A percentile compares a stretch with the other conserved stretches of the same genome.
These are phyloP conservation scores for Dendroctonus ponderosae DNA, from an alignment of 1,140 invertebrate genomes.

Conservation along the genomic window DNA sequence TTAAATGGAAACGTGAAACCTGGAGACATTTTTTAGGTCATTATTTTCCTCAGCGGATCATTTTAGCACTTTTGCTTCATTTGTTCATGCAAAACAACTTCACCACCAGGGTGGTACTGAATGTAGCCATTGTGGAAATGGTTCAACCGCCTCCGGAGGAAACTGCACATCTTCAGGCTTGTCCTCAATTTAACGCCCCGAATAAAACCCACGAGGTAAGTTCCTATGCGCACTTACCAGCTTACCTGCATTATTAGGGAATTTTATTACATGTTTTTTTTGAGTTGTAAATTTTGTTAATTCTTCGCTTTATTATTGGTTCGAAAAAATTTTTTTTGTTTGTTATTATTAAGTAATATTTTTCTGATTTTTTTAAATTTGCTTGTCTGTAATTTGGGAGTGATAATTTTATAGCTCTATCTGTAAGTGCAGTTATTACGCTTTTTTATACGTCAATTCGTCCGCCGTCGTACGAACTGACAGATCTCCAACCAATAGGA, in stretches of 20 bases:
- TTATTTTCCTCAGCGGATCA: conserved; percentile 26
- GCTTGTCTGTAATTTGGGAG: too few species aligned
- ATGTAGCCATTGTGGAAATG: conserved; percentile 37
- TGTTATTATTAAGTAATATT: too few species aligned
- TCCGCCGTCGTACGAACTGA: too few species aligned
- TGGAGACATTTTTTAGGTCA: neutral
- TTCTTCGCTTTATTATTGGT: too few species aligned
- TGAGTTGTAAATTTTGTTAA: too few species aligned
- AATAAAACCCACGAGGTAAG: conserved; percentile 7
- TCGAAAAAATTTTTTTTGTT: too few species aligned
- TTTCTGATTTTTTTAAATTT: too few species aligned
- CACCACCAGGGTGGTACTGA: conserved; percentile 31
- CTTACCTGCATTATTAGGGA: neutral
- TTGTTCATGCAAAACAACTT: conserved; percentile 27
- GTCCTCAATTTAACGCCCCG: conserved; percentile 6
- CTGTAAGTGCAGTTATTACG: too few species aligned
- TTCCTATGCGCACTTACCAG: neutral
- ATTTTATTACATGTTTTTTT: too few species aligned
- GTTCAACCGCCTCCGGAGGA: conserved; percentile 1
- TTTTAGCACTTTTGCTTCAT: conserved; percentile 33
- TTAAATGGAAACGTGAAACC: neutral
- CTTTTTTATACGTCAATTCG: too few species aligned
- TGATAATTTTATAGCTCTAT: too few species aligned
- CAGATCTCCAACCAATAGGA: too few species aligned
- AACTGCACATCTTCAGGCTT: conserved; percentile 6